Base-by-base conservation (phyloP, 2,888 invertebrate genomes). In the Melolontha melolontha region DNA sequence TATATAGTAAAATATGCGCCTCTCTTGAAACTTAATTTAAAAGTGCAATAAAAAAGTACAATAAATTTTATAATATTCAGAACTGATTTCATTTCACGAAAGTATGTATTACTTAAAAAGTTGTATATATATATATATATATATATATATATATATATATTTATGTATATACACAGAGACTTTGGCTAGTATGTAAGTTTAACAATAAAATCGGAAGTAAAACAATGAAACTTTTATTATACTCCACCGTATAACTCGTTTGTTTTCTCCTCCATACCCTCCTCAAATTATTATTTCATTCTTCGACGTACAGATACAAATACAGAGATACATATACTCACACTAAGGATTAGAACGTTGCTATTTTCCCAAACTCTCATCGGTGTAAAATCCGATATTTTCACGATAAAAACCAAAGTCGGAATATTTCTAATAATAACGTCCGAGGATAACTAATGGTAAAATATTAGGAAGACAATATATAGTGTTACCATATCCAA, bases 401-500 rank as follows among this genome's bases (percentile, higher is more conserved):
- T 72, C 75, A 75, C 71, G 69, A 72, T 67, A 69, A 42, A 55
- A 40, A 71, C 72, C 73, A 72, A 76, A 72, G 72, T 73, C 73
- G 73, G 73, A 66, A 57, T 73, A 72, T 57, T 57, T 57, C 57
- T 57, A 42, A 57, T 57, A 71, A 75, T 74, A 67, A 70, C 71
- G 27, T 69, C 68, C 67, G 70, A 44, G 70, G 70, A 70, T 70
- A 73, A 71, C 73, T 73, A 71, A 70, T 72, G 70, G 71, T 62
- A 68, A 64, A 69, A 51, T 70, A 67, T 66, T 54, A 55, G 63
- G 64, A 70, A 66, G 70, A 71, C 75, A 75, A 79, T 79, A 79
- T 79, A 80, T 79, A 78, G 78, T 78, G 75, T 76, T 77, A 75
- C 77, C 79, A 78, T 79, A 79, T 76, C 75, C 80, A 80, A 79